Base-by-base conservation (phyloP, 2,888 invertebrate genomes). In the Cylindroiulus punctatus region DNA sequence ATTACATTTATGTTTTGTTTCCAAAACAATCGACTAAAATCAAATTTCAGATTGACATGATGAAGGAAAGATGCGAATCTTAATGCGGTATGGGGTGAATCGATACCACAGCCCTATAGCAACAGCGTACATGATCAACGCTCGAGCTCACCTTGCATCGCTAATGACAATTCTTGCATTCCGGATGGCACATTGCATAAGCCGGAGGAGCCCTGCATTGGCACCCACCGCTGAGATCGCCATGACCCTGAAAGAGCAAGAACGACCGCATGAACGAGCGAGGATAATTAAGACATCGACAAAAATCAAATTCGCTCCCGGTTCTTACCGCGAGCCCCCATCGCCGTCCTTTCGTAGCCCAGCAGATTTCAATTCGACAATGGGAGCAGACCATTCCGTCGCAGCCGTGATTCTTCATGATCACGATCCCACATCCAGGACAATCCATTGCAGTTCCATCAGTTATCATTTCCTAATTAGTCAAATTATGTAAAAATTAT, bases 381-480 rank as follows among this genome's bases (percentile, higher is more conserved):
- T 97, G 96, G 0, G 96, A 95, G 91, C 97, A 97, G 88, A 95
- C 93, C 86, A 97, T 92, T 96, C 96, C 96, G 91, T 97, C 97
- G 92, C 97, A 97, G 88, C 97, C 97, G 95, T 95, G 96, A 92
- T 96, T 97, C 91, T 97, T 97, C 92, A 95, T 95, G 42, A 97
- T 92, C 83, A 97, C 94, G 84, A 95, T 94, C 87, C 94, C 94
- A 90, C 97, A 98, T 86, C 95, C 95, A 0, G 97, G 97, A 91
- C 97, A 97, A 85, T 94, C 93, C 90, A 97, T 93, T 0, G 97
- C 97, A 91, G 97, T 96, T 0, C 97, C 97, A 87, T 94, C 93
- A 44, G 93, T 93, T 85, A 97, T 94, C 93, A 97, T 94, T 84
- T 84, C 84, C 84, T 40, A 40, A 36, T 32, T 26, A 82, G 17